phyloP scores from a whole-genome alignment of 2,888 invertebrate species.

The Drosophila antonietae region DNA sequence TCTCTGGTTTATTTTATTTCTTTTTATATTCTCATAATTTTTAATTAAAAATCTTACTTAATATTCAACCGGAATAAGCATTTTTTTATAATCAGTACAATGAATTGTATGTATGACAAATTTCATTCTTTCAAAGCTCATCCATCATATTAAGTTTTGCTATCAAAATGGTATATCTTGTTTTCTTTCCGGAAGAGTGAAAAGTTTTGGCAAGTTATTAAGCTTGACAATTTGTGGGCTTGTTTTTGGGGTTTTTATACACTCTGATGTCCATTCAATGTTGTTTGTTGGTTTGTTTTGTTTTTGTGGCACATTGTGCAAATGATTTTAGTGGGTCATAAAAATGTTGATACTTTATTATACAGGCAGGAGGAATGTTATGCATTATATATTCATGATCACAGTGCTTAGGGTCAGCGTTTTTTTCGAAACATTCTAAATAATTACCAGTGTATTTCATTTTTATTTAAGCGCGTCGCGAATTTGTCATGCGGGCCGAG shows the following conservation, averaged over 20 bases:
- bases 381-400: slow-evolving; percentile 63
- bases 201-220: slow-evolving; percentile 53
- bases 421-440: slow-evolving; percentile 42
- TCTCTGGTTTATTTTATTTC: too few relatives aligned
- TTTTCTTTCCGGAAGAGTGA: slow-evolving; percentile 50
- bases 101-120: too few relatives aligned
- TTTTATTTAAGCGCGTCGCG: slow-evolving; percentile 40
- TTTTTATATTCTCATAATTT: too few relatives aligned
- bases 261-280: slow-evolving; percentile 32
- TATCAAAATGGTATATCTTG: slow-evolving; percentile 56
- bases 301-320: slow-evolving; percentile 53
- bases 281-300: slow-evolving; percentile 41
- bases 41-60: too few relatives aligned
- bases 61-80: too few relatives aligned
- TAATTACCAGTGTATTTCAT: slow-evolving; percentile 59
- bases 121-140: not conserved
- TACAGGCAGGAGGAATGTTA: slow-evolving; percentile 14
- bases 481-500: slow-evolving; percentile 46
- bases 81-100: not conserved
- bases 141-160: not conserved
- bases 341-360: slow-evolving; percentile 61
- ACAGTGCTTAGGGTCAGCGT: slow-evolving; percentile 40
- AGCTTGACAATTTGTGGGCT: slow-evolving; percentile 52
- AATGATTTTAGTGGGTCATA: slow-evolving; percentile 70
- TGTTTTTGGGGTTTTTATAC: slow-evolving; percentile 32